These are phyloP conservation scores for Aporophyla nigra DNA, from an alignment of 2,888 invertebrate species.

Conservation along the genomic window DNA sequence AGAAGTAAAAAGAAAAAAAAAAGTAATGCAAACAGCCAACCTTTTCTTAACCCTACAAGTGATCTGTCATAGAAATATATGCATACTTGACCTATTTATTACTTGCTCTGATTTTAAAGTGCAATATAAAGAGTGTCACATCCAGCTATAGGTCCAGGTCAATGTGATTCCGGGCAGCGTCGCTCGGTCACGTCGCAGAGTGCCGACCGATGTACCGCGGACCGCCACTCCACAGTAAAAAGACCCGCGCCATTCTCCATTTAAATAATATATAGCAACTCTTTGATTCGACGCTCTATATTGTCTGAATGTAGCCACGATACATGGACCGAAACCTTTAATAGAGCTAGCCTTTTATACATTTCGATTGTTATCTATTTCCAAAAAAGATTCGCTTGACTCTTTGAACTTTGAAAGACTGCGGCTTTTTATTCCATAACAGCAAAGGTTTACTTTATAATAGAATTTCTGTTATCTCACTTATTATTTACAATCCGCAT, in stretches of 20 bases:
- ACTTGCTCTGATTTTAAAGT: constrained; percentile 44
- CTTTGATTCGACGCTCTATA: constrained; percentile 79
- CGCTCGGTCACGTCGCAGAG: constrained; percentile 88
- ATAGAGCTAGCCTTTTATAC: constrained; percentile 15
- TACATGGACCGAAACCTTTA: constrained; percentile 58
- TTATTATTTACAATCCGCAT: constrained; percentile 28
- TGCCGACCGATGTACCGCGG: constrained; percentile 89
- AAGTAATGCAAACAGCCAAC: neutral
- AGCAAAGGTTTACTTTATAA: neutral
- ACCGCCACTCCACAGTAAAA: constrained; percentile 88
- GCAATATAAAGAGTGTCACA: constrained; percentile 70
- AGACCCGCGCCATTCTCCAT: constrained; percentile 84
- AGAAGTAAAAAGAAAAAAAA: neutral
- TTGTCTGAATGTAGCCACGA: constrained; percentile 60
- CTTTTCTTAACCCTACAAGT: neutral
- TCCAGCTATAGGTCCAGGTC: constrained; percentile 74
- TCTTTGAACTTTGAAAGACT: neutral
- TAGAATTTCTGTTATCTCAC: constrained; percentile 7
- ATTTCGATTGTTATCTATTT: constrained; percentile 27
- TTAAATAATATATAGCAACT: constrained; percentile 88
- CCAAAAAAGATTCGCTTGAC: constrained; percentile 6
- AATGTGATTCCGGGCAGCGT: constrained; percentile 75
- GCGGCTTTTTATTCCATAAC: neutral
- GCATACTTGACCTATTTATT: constrained; percentile 34
- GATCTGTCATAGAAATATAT: constrained; percentile 16